phyloP scores from a whole-genome alignment of 2,797 vertebrate genomes.

The Malurus splendens region DNA sequence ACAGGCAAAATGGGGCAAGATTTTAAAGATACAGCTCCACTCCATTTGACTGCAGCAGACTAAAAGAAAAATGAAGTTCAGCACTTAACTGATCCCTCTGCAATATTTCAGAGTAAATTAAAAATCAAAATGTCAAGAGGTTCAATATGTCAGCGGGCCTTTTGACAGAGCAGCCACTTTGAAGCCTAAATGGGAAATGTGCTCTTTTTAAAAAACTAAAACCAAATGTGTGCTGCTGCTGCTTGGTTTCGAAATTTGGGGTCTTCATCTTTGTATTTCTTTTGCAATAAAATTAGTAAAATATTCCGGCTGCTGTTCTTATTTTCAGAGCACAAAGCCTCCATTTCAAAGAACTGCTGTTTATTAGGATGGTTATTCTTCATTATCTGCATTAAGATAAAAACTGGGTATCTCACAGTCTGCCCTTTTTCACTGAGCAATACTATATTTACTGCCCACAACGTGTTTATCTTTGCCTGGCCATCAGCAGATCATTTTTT shows the following conservation, averaged over 20 bases:
- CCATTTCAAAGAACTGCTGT: not conserved
- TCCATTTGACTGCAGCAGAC: constrained; percentile 7
- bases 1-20: constrained; percentile 35
- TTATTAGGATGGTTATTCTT: not conserved
- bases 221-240: constrained; percentile 19
- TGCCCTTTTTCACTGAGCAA: not conserved
- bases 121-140: constrained; percentile 62
- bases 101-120: constrained; percentile 58
- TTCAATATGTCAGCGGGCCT: constrained; percentile 47
- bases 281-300: not conserved
- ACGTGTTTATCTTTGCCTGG: not conserved
- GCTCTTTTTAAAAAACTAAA: constrained; percentile 12
- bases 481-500: constrained; percentile 4
- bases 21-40: constrained; percentile 53
- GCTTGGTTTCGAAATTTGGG: not conserved
- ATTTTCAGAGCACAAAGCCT: not conserved
- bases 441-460: not conserved
- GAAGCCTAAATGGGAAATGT: constrained; percentile 37
- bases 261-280: not conserved
- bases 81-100: constrained; percentile 16
- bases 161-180: constrained; percentile 46
- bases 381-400: not conserved
- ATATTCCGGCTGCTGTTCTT: constrained; percentile 1
- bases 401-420: not conserved
- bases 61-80: constrained; percentile 50